Evolutionary conservation across 2,797 vertebrate genomes (phyloP).

Genomic region (Karalla daura): DNA sequence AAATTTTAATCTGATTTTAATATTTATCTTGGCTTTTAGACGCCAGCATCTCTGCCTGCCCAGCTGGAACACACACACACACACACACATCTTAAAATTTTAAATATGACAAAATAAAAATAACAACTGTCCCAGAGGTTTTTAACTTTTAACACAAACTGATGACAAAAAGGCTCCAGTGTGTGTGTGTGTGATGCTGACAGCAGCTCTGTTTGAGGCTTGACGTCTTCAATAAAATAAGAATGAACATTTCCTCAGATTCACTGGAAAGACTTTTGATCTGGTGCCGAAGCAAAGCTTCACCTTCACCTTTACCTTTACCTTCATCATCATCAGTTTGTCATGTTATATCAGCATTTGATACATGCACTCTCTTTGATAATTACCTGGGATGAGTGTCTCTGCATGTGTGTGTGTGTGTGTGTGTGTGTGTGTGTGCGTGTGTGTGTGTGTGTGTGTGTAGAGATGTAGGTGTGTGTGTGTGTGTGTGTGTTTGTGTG

Average conservation of each 20-base stretch:
- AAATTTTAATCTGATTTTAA: conserved; percentile 70
- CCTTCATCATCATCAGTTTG: too few species aligned
- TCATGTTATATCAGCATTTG: too few species aligned
- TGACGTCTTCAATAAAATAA: conserved; percentile 44
- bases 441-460: conserved; percentile 42
- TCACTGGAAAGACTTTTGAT: conserved; percentile 22
- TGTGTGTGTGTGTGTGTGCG: background rate
- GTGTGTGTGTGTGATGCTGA: background rate
- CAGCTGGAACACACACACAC: conserved; percentile 28
- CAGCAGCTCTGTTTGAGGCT: conserved; percentile 20
- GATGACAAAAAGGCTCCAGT: conserved; percentile 27
- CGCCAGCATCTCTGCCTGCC: conserved; percentile 1
- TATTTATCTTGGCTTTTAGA: conserved; percentile 70
- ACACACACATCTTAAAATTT: conserved; percentile 36
- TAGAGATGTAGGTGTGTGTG: too few species aligned
- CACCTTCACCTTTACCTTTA: too few species aligned
- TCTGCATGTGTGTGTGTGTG: conserved; percentile 51
- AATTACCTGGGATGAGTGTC: conserved; percentile 75
- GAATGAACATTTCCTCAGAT: conserved; percentile 33
- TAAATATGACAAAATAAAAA: conserved; percentile 47
- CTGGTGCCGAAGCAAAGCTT: too few species aligned
- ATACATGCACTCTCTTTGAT: too few species aligned
- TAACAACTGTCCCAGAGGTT: conserved; percentile 32
- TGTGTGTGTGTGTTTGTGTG: background rate
- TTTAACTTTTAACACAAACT: conserved; percentile 50